Evolutionary conservation across 2,888 invertebrate species (phyloP).

Genomic region (Heliothis peltigera): DNA sequence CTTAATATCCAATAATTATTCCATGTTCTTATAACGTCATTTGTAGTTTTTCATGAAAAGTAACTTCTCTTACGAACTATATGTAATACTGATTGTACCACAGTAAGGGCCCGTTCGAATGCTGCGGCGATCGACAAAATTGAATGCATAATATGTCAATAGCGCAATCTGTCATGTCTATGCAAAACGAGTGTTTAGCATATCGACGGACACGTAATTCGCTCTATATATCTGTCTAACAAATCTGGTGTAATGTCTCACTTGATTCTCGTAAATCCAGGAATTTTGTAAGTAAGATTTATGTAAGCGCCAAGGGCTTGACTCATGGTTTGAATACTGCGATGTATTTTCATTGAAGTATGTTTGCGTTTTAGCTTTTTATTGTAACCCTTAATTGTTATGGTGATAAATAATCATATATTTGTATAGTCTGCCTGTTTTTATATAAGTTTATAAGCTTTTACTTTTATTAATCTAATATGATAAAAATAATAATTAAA

Average conservation of each 20-base stretch:
- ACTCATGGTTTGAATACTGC: too few species aligned
- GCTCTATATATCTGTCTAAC: conserved; percentile 29
- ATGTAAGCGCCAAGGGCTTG: background rate
- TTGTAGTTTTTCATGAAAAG: too few species aligned
- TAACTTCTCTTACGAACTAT: background rate
- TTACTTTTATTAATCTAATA: too few species aligned
- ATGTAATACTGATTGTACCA: background rate
- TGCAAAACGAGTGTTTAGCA: conserved; percentile 50
- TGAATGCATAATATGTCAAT: conserved; percentile 43
- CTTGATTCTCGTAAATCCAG: conserved; percentile 8
- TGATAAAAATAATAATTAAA: too few species aligned
- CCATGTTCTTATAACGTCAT: too few species aligned
- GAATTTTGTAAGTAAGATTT: background rate
- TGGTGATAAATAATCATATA: too few species aligned
- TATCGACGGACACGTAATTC: conserved; percentile 43
- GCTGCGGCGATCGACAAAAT: conserved; percentile 15
- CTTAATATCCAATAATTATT: too few species aligned
- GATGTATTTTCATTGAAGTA: too few species aligned
- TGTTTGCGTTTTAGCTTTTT: too few species aligned
- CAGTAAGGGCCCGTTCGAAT: background rate
- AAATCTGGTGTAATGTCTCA: conserved; percentile 29
- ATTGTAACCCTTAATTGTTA: too few species aligned
- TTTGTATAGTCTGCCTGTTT: too few species aligned
- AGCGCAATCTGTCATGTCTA: conserved; percentile 44
- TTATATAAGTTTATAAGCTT: too few species aligned